Base-by-base conservation (phyloP, 1,140 invertebrate genomes). In the Papilio xuthus region DNA sequence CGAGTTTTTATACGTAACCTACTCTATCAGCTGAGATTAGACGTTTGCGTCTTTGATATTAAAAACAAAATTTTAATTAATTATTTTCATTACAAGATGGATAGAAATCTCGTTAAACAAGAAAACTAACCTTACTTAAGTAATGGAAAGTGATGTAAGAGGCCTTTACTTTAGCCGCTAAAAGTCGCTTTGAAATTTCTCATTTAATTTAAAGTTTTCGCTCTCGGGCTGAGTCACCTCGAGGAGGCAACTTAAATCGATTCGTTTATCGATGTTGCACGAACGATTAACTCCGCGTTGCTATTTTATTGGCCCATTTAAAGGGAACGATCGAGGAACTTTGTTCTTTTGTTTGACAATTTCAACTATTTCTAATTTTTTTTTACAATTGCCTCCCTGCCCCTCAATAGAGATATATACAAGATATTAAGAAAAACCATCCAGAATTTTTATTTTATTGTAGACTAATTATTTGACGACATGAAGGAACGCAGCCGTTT, bases 231-330 rank as follows among this genome's bases (percentile, higher is more conserved):
- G 81, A 90, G 85, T 90, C 89, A 91, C 87, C 86, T 86, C 76
- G 83, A 86, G 87, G 81, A 87, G 86, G 82, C 77, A 93, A 93
- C 88, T 90, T 93, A 90, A 90, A 92, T 92, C 90, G 92, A 89
- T 92, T 92, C 90, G 90, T 90, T 93, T 92, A 91, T 90, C 86
- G 89, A 92, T 92, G 89, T 82, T 86, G 90, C 86, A 90, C 90
- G 84, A 91, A 84, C 89, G 86, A 91, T 92, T 93, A 91, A 89
- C 86, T 85, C 84, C 86, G 85, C 87, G 90, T 86, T 84, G 87
- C 79, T 80, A 82, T 91, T 92, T 90, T 91, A 91, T 89, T 89
- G 85, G 84, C 82, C 83, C 83, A 90, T 86, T 84, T 84, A 83
- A 76, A 47, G 74, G 32, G 13, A 42, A 20, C 53, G 42, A 76